These are phyloP conservation scores for Drosophila kohkoa DNA, from an alignment of 1,140 invertebrate species.

Conservation along the genomic window DNA sequence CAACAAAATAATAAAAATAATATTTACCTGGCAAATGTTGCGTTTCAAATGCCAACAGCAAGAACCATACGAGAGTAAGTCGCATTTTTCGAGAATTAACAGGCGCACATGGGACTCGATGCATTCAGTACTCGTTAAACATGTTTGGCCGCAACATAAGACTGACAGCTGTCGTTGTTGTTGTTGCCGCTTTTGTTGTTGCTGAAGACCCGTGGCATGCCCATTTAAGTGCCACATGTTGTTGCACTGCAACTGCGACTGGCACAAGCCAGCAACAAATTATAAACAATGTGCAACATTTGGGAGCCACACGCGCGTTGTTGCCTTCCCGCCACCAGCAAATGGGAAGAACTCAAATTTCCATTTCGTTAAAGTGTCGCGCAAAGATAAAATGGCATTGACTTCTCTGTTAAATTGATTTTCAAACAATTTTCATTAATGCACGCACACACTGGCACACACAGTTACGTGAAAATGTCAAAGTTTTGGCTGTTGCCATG, in stretches of 20 bases:
- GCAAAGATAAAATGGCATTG: slow-evolving; percentile 62
- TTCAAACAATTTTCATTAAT: slow-evolving; percentile 63
- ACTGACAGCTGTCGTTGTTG: slow-evolving; percentile 24
- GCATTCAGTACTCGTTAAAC: slow-evolving; percentile 44
- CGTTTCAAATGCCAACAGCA: slow-evolving; percentile 31
- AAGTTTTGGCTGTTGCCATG: slow-evolving; percentile 21
- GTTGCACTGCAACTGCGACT: slow-evolving; percentile 19
- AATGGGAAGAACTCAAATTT: slow-evolving; percentile 59
- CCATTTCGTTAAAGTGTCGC: slow-evolving; percentile 67
- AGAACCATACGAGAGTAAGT: slow-evolving; percentile 34
- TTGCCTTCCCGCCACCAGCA: not conserved
- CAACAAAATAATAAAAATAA: slow-evolving; percentile 45
- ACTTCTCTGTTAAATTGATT: slow-evolving; percentile 65
- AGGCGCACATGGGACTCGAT: slow-evolving; percentile 9
- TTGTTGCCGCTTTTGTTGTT: slow-evolving; percentile 31
- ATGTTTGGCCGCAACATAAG: slow-evolving; percentile 69
- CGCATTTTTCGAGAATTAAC: slow-evolving; percentile 55
- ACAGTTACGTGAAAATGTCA: slow-evolving; percentile 9
- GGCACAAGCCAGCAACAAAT: slow-evolving; percentile 48
- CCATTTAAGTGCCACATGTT: slow-evolving; percentile 78
- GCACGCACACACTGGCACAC: slow-evolving; percentile 57
- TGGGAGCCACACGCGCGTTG: slow-evolving; percentile 51
- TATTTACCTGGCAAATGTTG: slow-evolving; percentile 62
- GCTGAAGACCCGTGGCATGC: slow-evolving; percentile 44
- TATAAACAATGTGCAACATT: slow-evolving; percentile 52